Percentiles rank a stretch among this genome's conserved stretches.
Conservation (phyloP, 2,113 vertebrate species). For the Aplodontia rufa region DNA sequence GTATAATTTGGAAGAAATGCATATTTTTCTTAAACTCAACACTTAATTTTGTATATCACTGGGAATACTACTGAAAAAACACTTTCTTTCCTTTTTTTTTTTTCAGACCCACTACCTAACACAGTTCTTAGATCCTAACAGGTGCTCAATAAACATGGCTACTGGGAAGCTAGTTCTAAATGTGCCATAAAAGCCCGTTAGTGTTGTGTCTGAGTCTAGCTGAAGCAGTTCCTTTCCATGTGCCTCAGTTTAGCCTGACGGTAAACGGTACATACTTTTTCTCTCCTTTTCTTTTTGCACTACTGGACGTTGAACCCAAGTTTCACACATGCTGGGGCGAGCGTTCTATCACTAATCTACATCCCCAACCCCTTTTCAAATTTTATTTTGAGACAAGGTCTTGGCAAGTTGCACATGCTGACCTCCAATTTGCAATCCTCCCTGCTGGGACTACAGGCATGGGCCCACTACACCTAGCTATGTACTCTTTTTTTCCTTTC, state of each 20-base stretch:
- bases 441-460: not conserved
- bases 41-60: not conserved
- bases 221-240: slow-evolving; percentile 25
- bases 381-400: not conserved
- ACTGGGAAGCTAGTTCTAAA: slow-evolving; percentile 1
- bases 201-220: not conserved
- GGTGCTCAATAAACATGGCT: not conserved
- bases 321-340: too few relatives aligned
- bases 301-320: not conserved
- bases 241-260: not conserved
- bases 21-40: not conserved
- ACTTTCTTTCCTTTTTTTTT: not conserved
- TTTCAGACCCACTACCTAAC: not conserved
- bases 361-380: not conserved
- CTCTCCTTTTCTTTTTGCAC: not conserved
- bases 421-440: not conserved
- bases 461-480: not conserved
- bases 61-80: not conserved
- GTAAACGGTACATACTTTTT: not conserved
- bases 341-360: not conserved
- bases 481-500: too few relatives aligned
- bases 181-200: not conserved
- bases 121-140: not conserved
- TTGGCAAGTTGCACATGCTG: not conserved
- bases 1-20: not conserved